phyloP scores from a whole-genome alignment of 2,797 vertebrate genomes.

The Synanceia verrucosa region DNA sequence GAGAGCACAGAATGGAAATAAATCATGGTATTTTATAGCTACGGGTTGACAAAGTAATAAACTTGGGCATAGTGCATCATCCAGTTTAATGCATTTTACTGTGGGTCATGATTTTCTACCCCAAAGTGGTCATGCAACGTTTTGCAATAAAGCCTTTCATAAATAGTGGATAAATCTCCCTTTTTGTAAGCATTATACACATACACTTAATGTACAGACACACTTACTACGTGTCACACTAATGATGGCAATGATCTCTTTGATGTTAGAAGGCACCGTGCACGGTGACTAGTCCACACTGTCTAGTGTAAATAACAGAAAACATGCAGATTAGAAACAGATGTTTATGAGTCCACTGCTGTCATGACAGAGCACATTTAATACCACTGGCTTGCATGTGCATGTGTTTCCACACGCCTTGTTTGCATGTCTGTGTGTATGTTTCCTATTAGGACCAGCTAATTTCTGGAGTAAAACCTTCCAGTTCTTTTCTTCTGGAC shows the following conservation, averaged over 20 bases:
- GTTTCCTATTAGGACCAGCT: constrained; percentile 73
- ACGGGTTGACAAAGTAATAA: neutral
- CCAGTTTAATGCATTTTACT: constrained; percentile 2
- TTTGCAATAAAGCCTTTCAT: constrained; percentile 23
- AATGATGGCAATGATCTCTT: constrained; percentile 29
- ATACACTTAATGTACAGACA: constrained; percentile 13
- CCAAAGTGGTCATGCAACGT: neutral
- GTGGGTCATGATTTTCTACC: neutral
- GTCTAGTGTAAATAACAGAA: constrained; percentile 70
- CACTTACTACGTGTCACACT: neutral
- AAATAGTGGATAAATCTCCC: neutral
- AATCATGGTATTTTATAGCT: neutral
- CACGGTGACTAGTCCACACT: constrained; percentile 51
- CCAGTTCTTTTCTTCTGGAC: constrained; percentile 53
- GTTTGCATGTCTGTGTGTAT: constrained; percentile 43
- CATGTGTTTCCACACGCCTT: constrained; percentile 26
- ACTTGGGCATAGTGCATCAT: neutral
- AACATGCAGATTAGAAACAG: constrained; percentile 74
- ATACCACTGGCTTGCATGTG: constrained; percentile 27
- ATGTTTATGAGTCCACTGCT: constrained; percentile 72
- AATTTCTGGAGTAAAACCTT: constrained; percentile 67
- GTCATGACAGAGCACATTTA: constrained; percentile 69
- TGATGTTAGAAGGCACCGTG: constrained; percentile 35
- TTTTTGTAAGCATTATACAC: constrained; percentile 4
- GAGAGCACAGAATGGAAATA: neutral